These are phyloP conservation scores for Protomyctophum bolini DNA, from an alignment of 2,113 vertebrate species.

Conservation along the genomic window DNA sequence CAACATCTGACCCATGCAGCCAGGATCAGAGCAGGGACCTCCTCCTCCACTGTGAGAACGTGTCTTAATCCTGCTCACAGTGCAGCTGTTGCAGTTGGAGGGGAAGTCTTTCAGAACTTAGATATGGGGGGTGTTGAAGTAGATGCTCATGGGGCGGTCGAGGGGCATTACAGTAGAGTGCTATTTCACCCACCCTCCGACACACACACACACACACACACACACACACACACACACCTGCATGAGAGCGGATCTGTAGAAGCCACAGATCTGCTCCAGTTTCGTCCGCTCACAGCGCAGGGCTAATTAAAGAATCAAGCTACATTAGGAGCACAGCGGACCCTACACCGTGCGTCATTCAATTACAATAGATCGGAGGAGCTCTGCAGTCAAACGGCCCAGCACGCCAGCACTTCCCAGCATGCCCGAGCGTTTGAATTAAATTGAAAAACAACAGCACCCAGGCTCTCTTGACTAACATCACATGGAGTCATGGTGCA, in stretches of 20 bases:
- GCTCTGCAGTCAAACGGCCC: slow-evolving; percentile 53
- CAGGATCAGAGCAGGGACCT: too few species aligned
- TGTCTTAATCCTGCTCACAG: background rate
- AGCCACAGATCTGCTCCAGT: slow-evolving; percentile 53
- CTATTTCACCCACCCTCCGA: slow-evolving; percentile 25
- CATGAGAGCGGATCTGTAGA: slow-evolving; percentile 31
- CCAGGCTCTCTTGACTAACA: slow-evolving; percentile 1
- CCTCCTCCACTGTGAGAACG: background rate
- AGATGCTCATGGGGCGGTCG: background rate
- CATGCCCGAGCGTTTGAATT: slow-evolving; percentile 36
- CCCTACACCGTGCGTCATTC: slow-evolving; percentile 46
- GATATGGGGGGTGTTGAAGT: slow-evolving; percentile 15
- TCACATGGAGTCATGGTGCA: slow-evolving; percentile 24
- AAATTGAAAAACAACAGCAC: slow-evolving; percentile 48
- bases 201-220: slow-evolving; percentile 14
- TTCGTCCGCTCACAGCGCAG: slow-evolving; percentile 37
- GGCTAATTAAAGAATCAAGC: slow-evolving; percentile 68
- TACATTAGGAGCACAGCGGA: slow-evolving; percentile 33
- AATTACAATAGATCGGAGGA: slow-evolving; percentile 61
- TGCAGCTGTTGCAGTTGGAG: slow-evolving; percentile 25
- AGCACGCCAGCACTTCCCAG: slow-evolving; percentile 10
- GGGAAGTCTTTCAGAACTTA: background rate
- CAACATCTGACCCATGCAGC: too few species aligned
- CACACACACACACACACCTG: slow-evolving; percentile 30
- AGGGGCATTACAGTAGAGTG: slow-evolving; percentile 38